These are phyloP conservation scores for Neopelma chrysocephalum DNA, from an alignment of 2,797 vertebrate genomes.

Conservation along the genomic window DNA sequence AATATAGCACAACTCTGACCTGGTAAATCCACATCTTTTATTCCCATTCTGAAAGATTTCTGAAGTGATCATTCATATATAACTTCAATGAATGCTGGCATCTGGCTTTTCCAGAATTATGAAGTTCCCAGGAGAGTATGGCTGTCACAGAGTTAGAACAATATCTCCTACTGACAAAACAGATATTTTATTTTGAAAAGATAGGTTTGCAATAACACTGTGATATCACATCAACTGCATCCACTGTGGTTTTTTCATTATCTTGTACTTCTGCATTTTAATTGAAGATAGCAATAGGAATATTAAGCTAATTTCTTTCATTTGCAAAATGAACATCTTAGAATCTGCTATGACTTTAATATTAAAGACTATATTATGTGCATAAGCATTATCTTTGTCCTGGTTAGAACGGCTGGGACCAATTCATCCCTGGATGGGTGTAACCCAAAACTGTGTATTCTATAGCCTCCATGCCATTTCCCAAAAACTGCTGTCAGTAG, in stretches of 20 bases:
- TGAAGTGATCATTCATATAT: background rate
- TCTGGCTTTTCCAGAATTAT: background rate
- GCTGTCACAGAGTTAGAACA: background rate
- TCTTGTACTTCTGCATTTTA: background rate
- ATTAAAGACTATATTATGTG: slow-evolving; percentile 11
- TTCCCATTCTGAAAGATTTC: background rate
- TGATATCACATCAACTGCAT: background rate
- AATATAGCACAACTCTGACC: background rate
- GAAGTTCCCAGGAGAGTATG: background rate
- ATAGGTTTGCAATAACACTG: background rate
- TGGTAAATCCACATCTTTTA: background rate
- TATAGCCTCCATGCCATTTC: too few relatives aligned
- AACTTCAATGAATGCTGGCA: background rate
- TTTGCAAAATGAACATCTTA: slow-evolving; percentile 22
- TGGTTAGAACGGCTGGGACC: too few relatives aligned
- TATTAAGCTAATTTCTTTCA: slow-evolving; percentile 15
- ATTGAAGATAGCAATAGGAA: background rate
- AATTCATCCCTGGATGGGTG: too few relatives aligned
- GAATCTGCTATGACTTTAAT: slow-evolving; percentile 11
- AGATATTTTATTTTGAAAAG: background rate
- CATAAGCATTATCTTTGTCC: slow-evolving; percentile 11
- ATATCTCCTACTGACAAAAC: background rate
- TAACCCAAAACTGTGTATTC: too few relatives aligned
- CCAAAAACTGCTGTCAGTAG: too few relatives aligned
- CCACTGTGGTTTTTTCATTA: background rate